Conservation (phyloP, 2,113 vertebrate genomes). For the Polypterus senegalus region DNA sequence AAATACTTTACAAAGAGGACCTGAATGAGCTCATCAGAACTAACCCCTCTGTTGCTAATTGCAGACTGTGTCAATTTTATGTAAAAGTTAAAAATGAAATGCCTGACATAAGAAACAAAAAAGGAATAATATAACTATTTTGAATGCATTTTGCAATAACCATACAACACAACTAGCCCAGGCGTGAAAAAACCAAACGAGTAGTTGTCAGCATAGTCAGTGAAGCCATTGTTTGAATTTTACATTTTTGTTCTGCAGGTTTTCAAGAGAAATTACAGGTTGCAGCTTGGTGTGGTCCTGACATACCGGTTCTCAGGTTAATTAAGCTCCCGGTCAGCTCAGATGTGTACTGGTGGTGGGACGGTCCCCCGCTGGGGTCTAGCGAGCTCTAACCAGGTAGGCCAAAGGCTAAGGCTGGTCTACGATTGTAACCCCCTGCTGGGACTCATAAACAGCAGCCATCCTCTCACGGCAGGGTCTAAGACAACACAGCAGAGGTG, state of each 20-base stretch:
- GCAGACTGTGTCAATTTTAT: no score
- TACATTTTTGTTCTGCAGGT: not conserved
- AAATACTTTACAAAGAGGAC: no score
- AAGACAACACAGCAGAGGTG: conserved; percentile 8
- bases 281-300: conserved; percentile 20
- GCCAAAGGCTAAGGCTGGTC: conserved; percentile 29
- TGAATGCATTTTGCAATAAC: no score
- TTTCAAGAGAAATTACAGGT: conserved; percentile 35
- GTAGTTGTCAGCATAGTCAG: no score
- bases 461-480: conserved; percentile 28
- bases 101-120: no score
- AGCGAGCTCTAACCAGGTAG: conserved; percentile 16
- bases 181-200: no score
- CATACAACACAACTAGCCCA: no score
- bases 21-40: no score
- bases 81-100: no score
- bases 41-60: no score
- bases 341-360: conserved; percentile 15
- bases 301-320: conserved; percentile 29
- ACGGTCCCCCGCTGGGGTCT: conserved; percentile 10
- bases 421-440: conserved; percentile 27
- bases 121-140: no score
- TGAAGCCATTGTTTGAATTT: no score
- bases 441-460: conserved; percentile 19
- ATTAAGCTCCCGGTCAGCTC: conserved; percentile 19